Base-by-base conservation (phyloP, 1,140 invertebrate species). In the Acromyrmex heyeri region DNA sequence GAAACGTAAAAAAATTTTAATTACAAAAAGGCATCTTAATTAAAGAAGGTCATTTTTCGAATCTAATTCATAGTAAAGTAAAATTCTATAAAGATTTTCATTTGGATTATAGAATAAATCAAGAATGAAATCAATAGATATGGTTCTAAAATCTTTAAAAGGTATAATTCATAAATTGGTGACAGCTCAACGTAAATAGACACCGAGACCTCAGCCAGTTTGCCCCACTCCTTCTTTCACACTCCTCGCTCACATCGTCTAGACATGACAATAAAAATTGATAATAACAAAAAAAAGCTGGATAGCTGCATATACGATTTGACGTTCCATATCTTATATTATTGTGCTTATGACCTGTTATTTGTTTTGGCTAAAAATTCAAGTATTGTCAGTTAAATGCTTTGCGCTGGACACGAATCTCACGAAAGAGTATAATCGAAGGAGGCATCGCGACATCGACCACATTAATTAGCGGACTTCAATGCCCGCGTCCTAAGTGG, bases 401-500 rank as follows among this genome's bases (percentile, higher is more conserved):
- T 76, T 81, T 62, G 79, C 38, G 18, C 48, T 86, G 77, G 83
- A 88, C 87, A 85, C 64, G 78, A 88, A 44, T 61, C 78, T 90
- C 65, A 75, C 18, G 72, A 91, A 62, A 88, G 57, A 7, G 69
- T 76, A 38, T n/a, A 57, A 14, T 34, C 69, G 62, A 67, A 87
- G 65, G 76, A 75, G 83, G 88, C 83, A 75, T 88, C 70, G 24
- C 78, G 89, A 88, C 53, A 55, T 88, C 81, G 83, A 55, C 67
- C 89, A 38, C 77, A 77, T 91, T 91, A 90, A 91, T 91, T 91
- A 91, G 89, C 78, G 73, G 79, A 78, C 86, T 86, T 82, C 86
- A 90, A 69, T 73, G 78, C 77, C 77, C 48, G 34, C 55, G 59
- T 24, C 24, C 24, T 75, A 79, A 90, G 87, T 85, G 87, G 78